Evolutionary conservation across 2,797 vertebrate genomes (phyloP).

Genomic region (Hydrolagus colliei): DNA sequence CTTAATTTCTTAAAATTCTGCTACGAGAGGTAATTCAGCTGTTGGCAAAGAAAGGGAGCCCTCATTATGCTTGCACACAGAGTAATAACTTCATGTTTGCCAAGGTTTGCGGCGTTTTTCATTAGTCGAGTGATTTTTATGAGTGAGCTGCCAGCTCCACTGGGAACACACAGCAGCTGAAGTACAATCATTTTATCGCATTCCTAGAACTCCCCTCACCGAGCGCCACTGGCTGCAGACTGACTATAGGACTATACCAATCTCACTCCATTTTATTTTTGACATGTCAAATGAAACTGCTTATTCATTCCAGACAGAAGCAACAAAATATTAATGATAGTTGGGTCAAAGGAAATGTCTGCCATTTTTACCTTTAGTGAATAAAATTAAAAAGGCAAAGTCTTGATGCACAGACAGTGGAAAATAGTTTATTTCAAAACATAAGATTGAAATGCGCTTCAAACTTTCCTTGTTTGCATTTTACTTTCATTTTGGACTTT

Average conservation of each 20-base stretch:
- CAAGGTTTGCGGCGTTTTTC: conserved; percentile 13
- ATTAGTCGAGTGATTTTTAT: conserved; percentile 25
- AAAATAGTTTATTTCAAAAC: neutral
- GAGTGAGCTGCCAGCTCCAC: conserved; percentile 16
- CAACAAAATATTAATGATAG: conserved; percentile 30
- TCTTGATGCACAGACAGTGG: neutral
- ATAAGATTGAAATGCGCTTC: neutral
- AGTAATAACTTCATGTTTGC: conserved; percentile 21
- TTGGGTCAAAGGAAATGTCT: conserved; percentile 3
- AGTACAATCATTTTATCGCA: conserved; percentile 24
- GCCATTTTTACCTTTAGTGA: neutral
- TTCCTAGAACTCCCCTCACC: conserved; percentile 15
- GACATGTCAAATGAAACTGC: conserved; percentile 17
- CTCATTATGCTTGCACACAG: conserved; percentile 21
- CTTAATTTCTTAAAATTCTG: conserved; percentile 8
- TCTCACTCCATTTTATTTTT: conserved; percentile 13
- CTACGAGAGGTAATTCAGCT: neutral
- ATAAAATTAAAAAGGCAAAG: neutral
- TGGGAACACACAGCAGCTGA: conserved; percentile 11
- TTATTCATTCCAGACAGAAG: conserved; percentile 28
- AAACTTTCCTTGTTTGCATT: neutral
- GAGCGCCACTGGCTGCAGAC: conserved; percentile 9
- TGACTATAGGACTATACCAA: conserved; percentile 5
- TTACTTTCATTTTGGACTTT: neutral
- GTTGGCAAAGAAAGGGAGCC: neutral